These are phyloP conservation scores for Megalurothrips usitatus DNA, from an alignment of 2,888 invertebrate species.

Conservation along the genomic window DNA sequence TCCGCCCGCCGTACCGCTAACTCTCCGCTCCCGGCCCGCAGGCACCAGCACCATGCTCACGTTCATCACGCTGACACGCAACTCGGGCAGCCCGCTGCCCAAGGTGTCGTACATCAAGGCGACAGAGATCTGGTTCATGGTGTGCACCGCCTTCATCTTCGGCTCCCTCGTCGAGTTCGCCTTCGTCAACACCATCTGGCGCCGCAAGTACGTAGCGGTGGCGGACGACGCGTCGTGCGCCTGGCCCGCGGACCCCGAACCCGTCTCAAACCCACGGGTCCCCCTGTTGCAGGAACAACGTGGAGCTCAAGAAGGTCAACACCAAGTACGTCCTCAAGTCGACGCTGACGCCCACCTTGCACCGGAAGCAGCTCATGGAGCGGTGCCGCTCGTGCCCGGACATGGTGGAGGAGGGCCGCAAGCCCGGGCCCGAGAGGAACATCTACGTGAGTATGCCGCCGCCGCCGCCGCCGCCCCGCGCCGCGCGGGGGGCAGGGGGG, in stretches of 20 bases:
- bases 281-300: conserved; percentile 57
- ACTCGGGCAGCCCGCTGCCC: conserved; percentile 77
- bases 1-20: no score
- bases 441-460: neutral
- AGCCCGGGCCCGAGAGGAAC: conserved; percentile 48
- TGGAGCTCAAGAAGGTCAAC: conserved; percentile 67
- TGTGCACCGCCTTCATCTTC: conserved; percentile 78
- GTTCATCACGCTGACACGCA: conserved; percentile 80
- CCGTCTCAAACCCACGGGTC: neutral
- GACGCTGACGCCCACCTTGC: conserved; percentile 71
- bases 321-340: conserved; percentile 81
- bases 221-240: no score
- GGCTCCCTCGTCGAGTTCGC: conserved; percentile 82
- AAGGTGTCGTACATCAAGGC: conserved; percentile 88
- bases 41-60: conserved; percentile 82
- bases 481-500: neutral
- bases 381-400: conserved; percentile 71
- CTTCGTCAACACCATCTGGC: conserved; percentile 84
- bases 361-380: conserved; percentile 64
- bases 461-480: no score
- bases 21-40: conserved; percentile 43
- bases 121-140: conserved; percentile 85
- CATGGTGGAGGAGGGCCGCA: conserved; percentile 56
- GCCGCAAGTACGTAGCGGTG: conserved; percentile 74
- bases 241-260: neutral